These are phyloP conservation scores for Lasioglossum marginatum DNA, from an alignment of 2,888 invertebrate species.

Conservation along the genomic window DNA sequence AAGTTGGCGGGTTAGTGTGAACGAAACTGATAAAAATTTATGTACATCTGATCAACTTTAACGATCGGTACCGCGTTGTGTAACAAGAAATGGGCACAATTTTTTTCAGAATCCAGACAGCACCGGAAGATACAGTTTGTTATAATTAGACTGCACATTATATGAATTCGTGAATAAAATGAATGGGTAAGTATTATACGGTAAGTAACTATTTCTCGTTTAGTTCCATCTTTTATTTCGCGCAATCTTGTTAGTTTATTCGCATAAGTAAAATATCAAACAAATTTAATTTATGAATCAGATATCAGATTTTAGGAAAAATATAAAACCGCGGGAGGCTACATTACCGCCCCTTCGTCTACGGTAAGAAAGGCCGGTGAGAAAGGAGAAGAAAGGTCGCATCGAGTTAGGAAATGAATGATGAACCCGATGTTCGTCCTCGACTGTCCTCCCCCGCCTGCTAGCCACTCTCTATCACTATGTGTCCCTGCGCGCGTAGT, in stretches of 20 bases:
- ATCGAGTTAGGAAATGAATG: slow-evolving; percentile 71
- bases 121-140: not conserved
- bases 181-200: too few relatives aligned
- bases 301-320: not conserved
- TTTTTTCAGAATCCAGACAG: not conserved
- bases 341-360: not conserved
- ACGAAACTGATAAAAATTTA: not conserved
- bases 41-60: not conserved
- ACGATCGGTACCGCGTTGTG: not conserved
- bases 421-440: slow-evolving; percentile 68
- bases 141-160: not conserved
- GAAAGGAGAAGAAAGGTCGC: slow-evolving; percentile 51
- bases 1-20: not conserved
- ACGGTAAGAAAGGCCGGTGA: slow-evolving; percentile 13
- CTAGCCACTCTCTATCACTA: slow-evolving; percentile 2
- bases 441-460: slow-evolving; percentile 43
- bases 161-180: not conserved
- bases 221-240: too few relatives aligned
- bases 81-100: not conserved
- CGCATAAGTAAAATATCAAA: too few relatives aligned
- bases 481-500: slow-evolving; percentile 59
- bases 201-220: too few relatives aligned
- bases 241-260: too few relatives aligned
- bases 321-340: not conserved
- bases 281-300: not conserved